phyloP scores from a whole-genome alignment of 2,113 vertebrate species.

The Cichladusa arquata region DNA sequence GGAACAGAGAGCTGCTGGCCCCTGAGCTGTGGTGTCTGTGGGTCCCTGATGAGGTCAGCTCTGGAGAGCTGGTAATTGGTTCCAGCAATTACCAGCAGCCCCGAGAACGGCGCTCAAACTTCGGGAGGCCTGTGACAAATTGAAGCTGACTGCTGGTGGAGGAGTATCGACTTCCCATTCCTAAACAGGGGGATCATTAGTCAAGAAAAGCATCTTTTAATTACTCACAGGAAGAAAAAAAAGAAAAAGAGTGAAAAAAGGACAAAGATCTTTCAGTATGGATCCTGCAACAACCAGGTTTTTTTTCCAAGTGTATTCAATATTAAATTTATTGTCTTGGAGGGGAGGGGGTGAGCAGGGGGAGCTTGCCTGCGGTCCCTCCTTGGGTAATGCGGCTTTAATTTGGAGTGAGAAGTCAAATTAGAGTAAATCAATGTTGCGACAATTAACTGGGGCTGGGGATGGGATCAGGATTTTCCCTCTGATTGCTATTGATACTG shows the following conservation, averaged over 20 bases:
- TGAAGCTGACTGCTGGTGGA: constrained; percentile 82
- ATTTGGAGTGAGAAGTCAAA: constrained; percentile 72
- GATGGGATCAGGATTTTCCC: constrained; percentile 61
- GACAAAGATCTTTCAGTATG: constrained; percentile 76
- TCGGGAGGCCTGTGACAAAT: constrained; percentile 84
- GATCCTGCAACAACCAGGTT: constrained; percentile 72
- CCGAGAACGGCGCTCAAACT: constrained; percentile 64
- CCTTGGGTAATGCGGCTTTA: constrained; percentile 67
- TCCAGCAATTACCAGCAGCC: constrained; percentile 70
- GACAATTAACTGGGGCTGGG: constrained; percentile 82
- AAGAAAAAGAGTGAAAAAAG: not conserved
- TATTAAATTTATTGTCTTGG: constrained; percentile 82
- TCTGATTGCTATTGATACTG: constrained; percentile 80
- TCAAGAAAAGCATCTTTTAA: constrained; percentile 96
- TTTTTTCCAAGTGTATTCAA: constrained; percentile 67
- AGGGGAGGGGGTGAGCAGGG: not conserved
- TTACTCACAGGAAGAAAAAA: constrained; percentile 79
- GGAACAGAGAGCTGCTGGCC: constrained; percentile 17
- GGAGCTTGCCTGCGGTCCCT: constrained; percentile 6
- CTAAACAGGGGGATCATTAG: constrained; percentile 85
- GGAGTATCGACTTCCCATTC: constrained; percentile 89
- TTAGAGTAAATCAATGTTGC: constrained; percentile 83
- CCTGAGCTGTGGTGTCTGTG: not conserved
- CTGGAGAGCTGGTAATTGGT: constrained; percentile 68
- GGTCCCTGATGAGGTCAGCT: constrained; percentile 64